These are phyloP conservation scores for Dipus sagitta DNA, from an alignment of 2,797 vertebrate genomes.

Conservation along the genomic window DNA sequence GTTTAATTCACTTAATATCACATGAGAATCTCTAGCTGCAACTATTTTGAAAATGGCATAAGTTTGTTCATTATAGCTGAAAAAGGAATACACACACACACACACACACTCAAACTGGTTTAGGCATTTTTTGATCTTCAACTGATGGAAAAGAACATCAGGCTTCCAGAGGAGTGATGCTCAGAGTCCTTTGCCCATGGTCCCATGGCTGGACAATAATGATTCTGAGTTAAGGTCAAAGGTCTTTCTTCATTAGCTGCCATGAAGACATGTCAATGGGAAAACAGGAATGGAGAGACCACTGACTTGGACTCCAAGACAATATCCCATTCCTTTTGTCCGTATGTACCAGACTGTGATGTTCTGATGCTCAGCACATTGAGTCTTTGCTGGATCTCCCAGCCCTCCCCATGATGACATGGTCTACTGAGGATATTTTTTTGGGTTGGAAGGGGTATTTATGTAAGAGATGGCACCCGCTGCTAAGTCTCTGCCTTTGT, in stretches of 20 bases:
- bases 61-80: background rate
- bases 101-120: background rate
- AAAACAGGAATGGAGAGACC: background rate
- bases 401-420: conserved; percentile 4
- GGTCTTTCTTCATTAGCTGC: background rate
- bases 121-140: background rate
- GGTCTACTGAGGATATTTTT: conserved; percentile 58
- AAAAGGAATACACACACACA: background rate
- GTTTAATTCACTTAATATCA: background rate
- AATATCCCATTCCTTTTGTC: conserved; percentile 24
- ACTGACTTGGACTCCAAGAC: conserved; percentile 38
- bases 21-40: background rate
- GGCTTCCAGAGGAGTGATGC: background rate
- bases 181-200: background rate
- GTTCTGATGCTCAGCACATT: conserved; percentile 4
- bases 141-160: background rate
- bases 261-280: background rate
- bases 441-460: conserved; percentile 58
- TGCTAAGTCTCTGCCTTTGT: conserved; percentile 63
- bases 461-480: conserved; percentile 63
- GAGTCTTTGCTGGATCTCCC: conserved; percentile 70
- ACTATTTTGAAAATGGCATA: background rate
- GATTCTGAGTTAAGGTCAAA: background rate
- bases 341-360: conserved; percentile 12
- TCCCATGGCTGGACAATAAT: background rate